Base-by-base conservation (phyloP, 2,797 vertebrate species). In the Valencia hispanica region DNA sequence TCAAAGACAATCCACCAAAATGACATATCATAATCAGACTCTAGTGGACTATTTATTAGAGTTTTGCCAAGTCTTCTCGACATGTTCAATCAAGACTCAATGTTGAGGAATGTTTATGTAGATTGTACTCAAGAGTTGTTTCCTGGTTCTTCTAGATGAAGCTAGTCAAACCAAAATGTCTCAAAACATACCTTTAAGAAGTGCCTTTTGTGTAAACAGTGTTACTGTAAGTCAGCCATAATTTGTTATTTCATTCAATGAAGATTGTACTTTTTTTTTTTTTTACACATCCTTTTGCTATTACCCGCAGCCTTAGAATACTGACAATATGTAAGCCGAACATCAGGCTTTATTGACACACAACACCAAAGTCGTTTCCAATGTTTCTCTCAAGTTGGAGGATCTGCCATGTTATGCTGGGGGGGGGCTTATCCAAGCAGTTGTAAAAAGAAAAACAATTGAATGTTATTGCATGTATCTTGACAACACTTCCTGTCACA, bases 201-300 rank as follows among this genome's bases (percentile, higher is more conserved):
- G 94, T 95, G 94, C 92, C 94, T 95, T 95, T 83, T 79, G 79
- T 93, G 78, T 82, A 91, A 92, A 92, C 94, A 94, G 94, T 95
- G 95, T 95, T 96, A 95, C 91, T 88, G 93, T 65, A 79, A 76
- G 10, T 78, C 87, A 89, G 87, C 86, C 87, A 91, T 91, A 79
- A 77, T 90, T 88, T 87, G 81, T 89, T 72, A 57, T 75, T 82
- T 87, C 66, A 74, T 86, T 85, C 84, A 82, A 88, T 84, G 79
- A 91, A 89, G 81, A 89, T 89, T 88, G 75, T 91, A 91, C 90
- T 90, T 91, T 79, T 91, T 80, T 80, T 85, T 32, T 32, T 61
- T 12, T 41, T 66, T n/a, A 41, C 27, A 88, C 79, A 83, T 51
- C 69, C 57, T 91, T 89, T 80, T 93, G 88, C 78, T 89, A 55